Conservation (phyloP, 2,113 vertebrate genomes). For the Petroica traversi region DNA sequence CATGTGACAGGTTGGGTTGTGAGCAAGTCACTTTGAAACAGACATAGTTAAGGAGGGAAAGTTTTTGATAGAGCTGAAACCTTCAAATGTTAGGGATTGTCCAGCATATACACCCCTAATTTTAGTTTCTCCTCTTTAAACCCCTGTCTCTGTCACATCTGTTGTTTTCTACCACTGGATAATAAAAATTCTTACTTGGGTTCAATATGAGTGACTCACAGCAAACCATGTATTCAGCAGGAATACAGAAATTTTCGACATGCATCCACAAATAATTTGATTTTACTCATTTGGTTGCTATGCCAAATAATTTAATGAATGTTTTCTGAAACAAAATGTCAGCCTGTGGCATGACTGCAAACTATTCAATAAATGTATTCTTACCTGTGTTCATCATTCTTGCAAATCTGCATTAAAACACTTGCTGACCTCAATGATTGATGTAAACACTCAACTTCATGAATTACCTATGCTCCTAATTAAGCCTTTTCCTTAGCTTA, state of each 20-base stretch:
- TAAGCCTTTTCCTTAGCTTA: background rate
- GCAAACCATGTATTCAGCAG: background rate
- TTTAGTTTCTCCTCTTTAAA: background rate
- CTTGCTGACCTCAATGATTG: background rate
- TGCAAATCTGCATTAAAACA: background rate
- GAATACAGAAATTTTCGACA: background rate
- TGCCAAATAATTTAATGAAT: conserved; percentile 43
- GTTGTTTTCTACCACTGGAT: background rate
- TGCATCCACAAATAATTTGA: conserved; percentile 8
- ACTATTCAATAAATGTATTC: background rate
- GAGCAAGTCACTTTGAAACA: background rate
- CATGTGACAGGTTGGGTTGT: background rate
- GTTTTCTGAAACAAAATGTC: conserved; percentile 43
- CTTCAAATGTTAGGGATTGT: background rate
- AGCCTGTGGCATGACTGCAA: background rate
- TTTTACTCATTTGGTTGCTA: conserved; percentile 41
- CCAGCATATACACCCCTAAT: background rate
- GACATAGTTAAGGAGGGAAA: background rate
- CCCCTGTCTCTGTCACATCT: background rate
- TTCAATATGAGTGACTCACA: background rate
- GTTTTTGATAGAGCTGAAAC: background rate
- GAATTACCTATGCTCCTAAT: background rate
- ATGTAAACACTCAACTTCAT: background rate
- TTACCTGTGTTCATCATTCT: background rate
- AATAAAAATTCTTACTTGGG: background rate